A percentile compares a stretch with the other conserved stretches of the same genome.
Conservation (phyloP, 2,888 invertebrate genomes). For the Patella depressa region DNA sequence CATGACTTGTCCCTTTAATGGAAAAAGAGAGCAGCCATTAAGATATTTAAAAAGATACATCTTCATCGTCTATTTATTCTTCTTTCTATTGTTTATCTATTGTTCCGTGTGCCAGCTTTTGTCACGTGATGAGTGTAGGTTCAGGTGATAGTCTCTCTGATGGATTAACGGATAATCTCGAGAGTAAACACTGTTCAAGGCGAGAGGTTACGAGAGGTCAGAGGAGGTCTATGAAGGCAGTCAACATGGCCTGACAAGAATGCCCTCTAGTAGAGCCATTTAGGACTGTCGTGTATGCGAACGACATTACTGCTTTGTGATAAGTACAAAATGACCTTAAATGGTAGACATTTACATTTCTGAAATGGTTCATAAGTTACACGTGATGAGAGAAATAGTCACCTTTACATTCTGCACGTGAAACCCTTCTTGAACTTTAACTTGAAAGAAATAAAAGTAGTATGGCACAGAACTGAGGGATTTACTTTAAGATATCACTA, state of each 20-base stretch:
- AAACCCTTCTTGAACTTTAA: conserved; percentile 7
- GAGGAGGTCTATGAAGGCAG: neutral
- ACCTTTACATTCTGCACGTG: conserved; percentile 10
- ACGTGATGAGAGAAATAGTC: neutral
- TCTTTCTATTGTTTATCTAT: neutral
- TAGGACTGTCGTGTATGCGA: neutral
- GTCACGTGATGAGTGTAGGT: conserved; percentile 1
- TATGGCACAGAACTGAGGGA: too few species aligned
- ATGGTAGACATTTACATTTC: neutral
- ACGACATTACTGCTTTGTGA: conserved; percentile 8
- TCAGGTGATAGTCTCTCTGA: conserved; percentile 1
- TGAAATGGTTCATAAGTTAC: neutral
- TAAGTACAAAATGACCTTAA: neutral
- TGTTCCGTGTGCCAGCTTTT: neutral
- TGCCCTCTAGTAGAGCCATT: neutral
- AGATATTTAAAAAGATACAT: too few species aligned
- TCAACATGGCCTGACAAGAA: conserved; percentile 10
- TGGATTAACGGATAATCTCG: conserved; percentile 10
- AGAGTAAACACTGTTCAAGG: neutral
- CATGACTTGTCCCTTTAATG: too few species aligned
- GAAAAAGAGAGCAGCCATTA: too few species aligned
- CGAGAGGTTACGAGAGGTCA: conserved; percentile 10
- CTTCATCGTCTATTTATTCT: too few species aligned
- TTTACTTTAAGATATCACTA: too few species aligned
- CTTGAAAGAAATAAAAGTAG: neutral